Evolutionary conservation across 2,888 invertebrate species (phyloP).

Genomic region (Portevinia maculata): DNA sequence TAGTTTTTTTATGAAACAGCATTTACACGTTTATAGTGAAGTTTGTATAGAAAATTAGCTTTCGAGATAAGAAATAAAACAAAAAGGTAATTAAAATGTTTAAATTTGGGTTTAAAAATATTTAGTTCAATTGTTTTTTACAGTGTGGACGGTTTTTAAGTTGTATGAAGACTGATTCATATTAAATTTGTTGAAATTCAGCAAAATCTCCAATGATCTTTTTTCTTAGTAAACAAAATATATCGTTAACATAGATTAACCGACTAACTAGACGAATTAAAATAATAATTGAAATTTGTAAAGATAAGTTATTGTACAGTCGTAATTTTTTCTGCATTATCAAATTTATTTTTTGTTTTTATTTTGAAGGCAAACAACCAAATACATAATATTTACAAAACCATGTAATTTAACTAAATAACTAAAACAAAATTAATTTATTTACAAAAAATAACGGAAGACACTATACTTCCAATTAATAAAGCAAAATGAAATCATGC

Average conservation of each 20-base stretch:
- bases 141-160: conserved; percentile 56
- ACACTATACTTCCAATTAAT: conserved; percentile 35
- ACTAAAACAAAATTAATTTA: conserved; percentile 37
- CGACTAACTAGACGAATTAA: conserved; percentile 41
- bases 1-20: conserved; percentile 16
- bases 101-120: not conserved
- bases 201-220: conserved; percentile 43
- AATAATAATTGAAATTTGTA: conserved; percentile 9
- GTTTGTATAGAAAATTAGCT: conserved; percentile 24
- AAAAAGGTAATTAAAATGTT: not conserved
- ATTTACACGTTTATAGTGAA: conserved; percentile 40
- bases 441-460: conserved; percentile 40
- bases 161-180: conserved; percentile 68
- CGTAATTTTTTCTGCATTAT: conserved; percentile 21
- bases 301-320: conserved; percentile 45
- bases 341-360: conserved; percentile 23
- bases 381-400: conserved; percentile 60
- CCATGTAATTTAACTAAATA: conserved; percentile 31
- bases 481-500: conserved; percentile 11
- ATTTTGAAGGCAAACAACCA: conserved; percentile 56
- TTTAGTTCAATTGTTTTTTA: not conserved
- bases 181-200: conserved; percentile 54
- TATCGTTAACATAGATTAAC: conserved; percentile 36
- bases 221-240: conserved; percentile 46
- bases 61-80: conserved; percentile 21